A percentile compares a stretch with the other conserved stretches of the same genome.
Conservation (phyloP, 1,140 invertebrate species). For the Drosophila nebulosa region DNA sequence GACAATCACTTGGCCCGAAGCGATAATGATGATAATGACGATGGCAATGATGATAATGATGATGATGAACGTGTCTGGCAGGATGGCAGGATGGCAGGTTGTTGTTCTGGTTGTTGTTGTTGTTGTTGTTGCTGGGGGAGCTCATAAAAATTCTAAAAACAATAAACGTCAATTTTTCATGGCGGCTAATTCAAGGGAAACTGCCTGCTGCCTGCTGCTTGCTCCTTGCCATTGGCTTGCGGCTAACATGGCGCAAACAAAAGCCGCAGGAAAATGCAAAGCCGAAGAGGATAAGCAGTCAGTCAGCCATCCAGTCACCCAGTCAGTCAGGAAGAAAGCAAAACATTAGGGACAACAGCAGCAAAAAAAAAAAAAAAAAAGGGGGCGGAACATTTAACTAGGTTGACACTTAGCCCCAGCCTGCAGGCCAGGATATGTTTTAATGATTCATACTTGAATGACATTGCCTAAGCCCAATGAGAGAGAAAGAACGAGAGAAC, state of each 20-base stretch:
- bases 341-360: neutral
- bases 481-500: neutral
- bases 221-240: neutral
- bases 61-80: neutral
- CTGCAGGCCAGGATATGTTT: slow-evolving; percentile 14
- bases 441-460: slow-evolving; percentile 20
- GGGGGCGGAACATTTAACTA: slow-evolving; percentile 39
- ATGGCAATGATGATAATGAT: neutral
- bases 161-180: slow-evolving; percentile 69
- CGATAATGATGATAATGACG: neutral
- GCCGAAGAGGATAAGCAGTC: neutral
- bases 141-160: slow-evolving; percentile 67
- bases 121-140: neutral
- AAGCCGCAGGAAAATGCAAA: neutral
- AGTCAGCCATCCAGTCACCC: neutral
- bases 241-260: slow-evolving; percentile 4
- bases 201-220: neutral
- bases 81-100: neutral
- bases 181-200: slow-evolving; percentile 52
- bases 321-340: neutral
- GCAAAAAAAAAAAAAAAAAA: neutral
- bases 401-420: slow-evolving; percentile 38
- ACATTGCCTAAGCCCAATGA: neutral
- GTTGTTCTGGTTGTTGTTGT: neutral
- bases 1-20: slow-evolving; percentile 2